phyloP scores from a whole-genome alignment of 2,797 vertebrate species.

The Lagodon rhomboides region DNA sequence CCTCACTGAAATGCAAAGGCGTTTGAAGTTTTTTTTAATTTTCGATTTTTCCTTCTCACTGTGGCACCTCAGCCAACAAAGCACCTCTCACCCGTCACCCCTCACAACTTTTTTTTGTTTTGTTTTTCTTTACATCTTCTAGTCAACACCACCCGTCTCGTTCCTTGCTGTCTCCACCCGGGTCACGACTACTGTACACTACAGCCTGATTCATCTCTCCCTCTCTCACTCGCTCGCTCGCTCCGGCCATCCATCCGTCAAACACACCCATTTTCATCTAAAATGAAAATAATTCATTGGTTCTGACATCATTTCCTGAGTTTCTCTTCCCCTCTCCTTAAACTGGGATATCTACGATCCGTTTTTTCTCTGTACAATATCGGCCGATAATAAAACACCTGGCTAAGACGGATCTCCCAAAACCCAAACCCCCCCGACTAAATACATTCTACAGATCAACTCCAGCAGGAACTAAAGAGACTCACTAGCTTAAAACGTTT shows the following conservation, averaged over 20 bases:
- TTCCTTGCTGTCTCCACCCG: slow-evolving; percentile 34
- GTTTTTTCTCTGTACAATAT: slow-evolving; percentile 61
- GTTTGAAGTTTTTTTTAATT: slow-evolving; percentile 58
- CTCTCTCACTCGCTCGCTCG: slow-evolving; percentile 18
- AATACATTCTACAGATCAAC: slow-evolving; percentile 65
- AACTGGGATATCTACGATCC: slow-evolving; percentile 56
- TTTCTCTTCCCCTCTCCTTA: slow-evolving; percentile 60
- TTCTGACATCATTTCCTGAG: slow-evolving; percentile 81
- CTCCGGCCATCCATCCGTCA: slow-evolving; percentile 11
- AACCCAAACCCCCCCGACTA: slow-evolving; percentile 12
- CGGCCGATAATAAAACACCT: slow-evolving; percentile 56
- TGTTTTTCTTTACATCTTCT: not conserved
- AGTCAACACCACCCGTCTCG: slow-evolving; percentile 6
- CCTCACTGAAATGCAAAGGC: slow-evolving; percentile 89
- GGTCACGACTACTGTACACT: slow-evolving; percentile 39
- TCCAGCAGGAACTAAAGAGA: slow-evolving; percentile 56
- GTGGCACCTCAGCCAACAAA: slow-evolving; percentile 58
- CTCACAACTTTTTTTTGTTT: not conserved
- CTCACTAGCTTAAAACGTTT: slow-evolving; percentile 39
- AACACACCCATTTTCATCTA: slow-evolving; percentile 43
- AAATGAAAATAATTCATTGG: slow-evolving; percentile 73
- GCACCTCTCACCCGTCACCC: slow-evolving; percentile 35
- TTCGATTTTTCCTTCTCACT: slow-evolving; percentile 48
- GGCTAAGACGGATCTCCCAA: slow-evolving; percentile 24
- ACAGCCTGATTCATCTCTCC: slow-evolving; percentile 27